Evolutionary conservation across 2,888 invertebrate species (phyloP).

Genomic region (Chymomyza fuscimana): DNA sequence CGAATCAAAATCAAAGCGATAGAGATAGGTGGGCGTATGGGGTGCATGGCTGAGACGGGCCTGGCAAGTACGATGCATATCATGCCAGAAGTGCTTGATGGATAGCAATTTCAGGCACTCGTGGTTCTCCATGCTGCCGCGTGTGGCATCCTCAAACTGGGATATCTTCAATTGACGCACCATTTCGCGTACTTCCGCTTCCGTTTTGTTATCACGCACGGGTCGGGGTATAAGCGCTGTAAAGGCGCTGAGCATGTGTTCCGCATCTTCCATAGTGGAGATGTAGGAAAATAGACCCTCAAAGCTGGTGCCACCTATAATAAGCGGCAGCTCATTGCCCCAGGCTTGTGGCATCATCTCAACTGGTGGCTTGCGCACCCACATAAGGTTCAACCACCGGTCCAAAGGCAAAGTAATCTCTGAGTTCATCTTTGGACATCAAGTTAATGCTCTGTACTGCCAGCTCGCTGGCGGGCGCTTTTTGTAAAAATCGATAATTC

Average conservation of each 20-base stretch:
- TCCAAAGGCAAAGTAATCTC: conserved; percentile 65
- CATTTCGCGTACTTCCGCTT: conserved; percentile 47
- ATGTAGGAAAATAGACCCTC: conserved; percentile 75
- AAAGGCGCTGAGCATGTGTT: conserved; percentile 50
- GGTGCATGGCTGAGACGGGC: conserved; percentile 64
- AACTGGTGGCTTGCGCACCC: conserved; percentile 50
- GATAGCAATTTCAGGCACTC: conserved; percentile 57
- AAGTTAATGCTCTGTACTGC: conserved; percentile 46
- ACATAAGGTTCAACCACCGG: conserved; percentile 75
- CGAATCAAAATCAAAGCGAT: conserved; percentile 78
- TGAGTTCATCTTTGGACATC: conserved; percentile 57
- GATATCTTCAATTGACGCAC: conserved; percentile 45
- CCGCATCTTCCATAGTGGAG: conserved; percentile 35
- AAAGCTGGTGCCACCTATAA: conserved; percentile 76
- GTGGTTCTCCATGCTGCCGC: conserved; percentile 54
- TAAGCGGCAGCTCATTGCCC: conserved; percentile 75
- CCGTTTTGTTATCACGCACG: conserved; percentile 49
- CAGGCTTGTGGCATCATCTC: conserved; percentile 68
- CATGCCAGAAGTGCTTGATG: conserved; percentile 76
- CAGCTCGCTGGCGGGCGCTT: conserved; percentile 47
- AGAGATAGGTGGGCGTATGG: conserved; percentile 73
- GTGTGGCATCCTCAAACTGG: conserved; percentile 57
- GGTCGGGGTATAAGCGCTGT: conserved; percentile 65
- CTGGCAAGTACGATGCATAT: conserved; percentile 66
- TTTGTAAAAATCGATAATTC: conserved; percentile 60